Evolutionary conservation across 2,113 vertebrate genomes (phyloP), one percentile per base, ranked within the genome.

Genomic region (Pristiophorus japonicus): DNA sequence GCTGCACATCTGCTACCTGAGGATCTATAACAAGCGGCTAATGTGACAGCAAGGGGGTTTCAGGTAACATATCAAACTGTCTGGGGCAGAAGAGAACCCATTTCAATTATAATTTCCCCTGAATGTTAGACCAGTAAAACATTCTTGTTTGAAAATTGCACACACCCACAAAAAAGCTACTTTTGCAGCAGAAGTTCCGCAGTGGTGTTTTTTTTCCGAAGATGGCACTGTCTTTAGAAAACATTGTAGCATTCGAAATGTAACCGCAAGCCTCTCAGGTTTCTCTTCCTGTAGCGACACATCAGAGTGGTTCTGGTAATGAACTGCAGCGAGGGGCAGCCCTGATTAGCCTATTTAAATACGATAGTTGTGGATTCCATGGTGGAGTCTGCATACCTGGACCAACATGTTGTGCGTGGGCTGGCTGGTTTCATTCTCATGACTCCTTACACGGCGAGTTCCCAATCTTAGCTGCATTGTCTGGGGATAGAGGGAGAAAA

Each of bases 41-140:
- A 94, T 73, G 22, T 94, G 93, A 94, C 93, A 94, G 93, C 93
- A 62, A 67, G 30, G 78, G 38, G 63, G 63, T 67, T 67, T 67
- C 92, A 94, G 92, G 63, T 94, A 47, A 70, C 65, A 94, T n/a
- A 70, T 94, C 93, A 94, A 94, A 70, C 65, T 94, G 93, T 70
- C 66, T 70, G 27, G 38, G 63, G 66, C 59, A 92, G 66, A 42
- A 67, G 93, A 30, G 22, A 73, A 45, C 24, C 66, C 45, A 51
- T 73, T 34, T 51, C 93, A 94, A 45, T 94, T 47, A 34, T 94
- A 67, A 94, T 94, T 70, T 94, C 66, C 45, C 65, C 45, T 70
- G 93, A 94, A 94, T 70, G 7, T 94, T 67, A 70, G 3, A 42
- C 65, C 93, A 70, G 65, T 67, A 73, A 94, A 70, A 70, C 45